Conservation (phyloP, 2,888 invertebrate genomes). For the Netelia fuscicornis region DNA sequence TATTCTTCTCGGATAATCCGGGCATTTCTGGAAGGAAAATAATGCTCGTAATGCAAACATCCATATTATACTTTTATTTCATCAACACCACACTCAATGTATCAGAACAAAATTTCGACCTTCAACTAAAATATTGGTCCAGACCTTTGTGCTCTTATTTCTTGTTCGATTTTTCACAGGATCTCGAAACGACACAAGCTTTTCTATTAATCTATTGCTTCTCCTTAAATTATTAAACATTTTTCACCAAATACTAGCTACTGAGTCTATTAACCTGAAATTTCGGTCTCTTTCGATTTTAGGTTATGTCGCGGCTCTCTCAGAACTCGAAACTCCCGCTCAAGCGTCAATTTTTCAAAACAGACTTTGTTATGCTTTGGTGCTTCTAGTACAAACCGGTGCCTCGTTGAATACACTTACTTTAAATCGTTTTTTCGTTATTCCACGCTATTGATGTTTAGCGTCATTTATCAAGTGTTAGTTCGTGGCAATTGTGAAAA, state of each 20-base stretch:
- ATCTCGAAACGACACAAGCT: not conserved
- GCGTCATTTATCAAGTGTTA: no score
- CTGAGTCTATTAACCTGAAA: not conserved
- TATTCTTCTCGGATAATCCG: constrained; percentile 87
- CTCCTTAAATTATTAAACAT: constrained; percentile 50
- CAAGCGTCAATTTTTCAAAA: constrained; percentile 1
- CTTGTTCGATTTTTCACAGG: constrained; percentile 7
- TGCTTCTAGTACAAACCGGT: not conserved
- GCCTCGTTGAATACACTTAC: no score
- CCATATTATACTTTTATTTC: not conserved
- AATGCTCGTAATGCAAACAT: not conserved
- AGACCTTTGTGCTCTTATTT: constrained; percentile 28
- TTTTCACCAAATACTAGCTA: not conserved
- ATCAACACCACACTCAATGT: not conserved
- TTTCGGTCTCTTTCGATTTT: not conserved
- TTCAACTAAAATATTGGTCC: constrained; percentile 16
- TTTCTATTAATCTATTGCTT: constrained; percentile 32
- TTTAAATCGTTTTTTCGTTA: no score
- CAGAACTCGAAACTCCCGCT: not conserved
- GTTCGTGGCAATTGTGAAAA: no score
- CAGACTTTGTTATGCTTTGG: no score
- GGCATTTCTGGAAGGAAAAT: constrained; percentile 34
- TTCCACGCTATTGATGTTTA: no score
- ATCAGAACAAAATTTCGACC: constrained; percentile 1
- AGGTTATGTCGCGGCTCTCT: constrained; percentile 38